Percentiles rank a stretch among this genome's conserved stretches.
These are phyloP conservation scores for Drosophila sproati DNA, from an alignment of 1,140 invertebrate genomes.

Conservation along the genomic window DNA sequence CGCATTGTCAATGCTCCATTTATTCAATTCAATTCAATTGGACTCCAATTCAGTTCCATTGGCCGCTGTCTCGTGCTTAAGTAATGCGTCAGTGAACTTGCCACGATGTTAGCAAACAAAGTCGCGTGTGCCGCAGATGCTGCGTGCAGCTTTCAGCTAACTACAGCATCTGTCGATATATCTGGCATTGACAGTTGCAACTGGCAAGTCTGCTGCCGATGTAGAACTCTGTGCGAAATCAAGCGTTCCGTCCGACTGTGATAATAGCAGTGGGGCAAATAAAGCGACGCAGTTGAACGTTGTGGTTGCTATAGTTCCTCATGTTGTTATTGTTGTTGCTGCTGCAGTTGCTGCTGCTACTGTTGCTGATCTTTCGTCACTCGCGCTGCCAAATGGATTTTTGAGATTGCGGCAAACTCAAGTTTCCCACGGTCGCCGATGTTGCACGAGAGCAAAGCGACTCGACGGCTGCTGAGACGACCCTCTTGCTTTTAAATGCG, in stretches of 20 bases:
- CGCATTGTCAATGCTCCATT: too few relatives aligned
- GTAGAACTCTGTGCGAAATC: constrained; percentile 13
- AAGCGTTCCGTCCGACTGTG: constrained; percentile 6
- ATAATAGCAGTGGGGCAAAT: constrained; percentile 2
- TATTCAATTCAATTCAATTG: too few relatives aligned
- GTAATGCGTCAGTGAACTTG: background rate
- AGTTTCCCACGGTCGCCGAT: constrained; percentile 73
- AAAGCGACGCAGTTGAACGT: background rate
- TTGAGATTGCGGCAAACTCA: constrained; percentile 68
- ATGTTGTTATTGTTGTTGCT: background rate
- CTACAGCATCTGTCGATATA: constrained; percentile 1
- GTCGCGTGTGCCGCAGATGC: constrained; percentile 18
- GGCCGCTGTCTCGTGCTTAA: constrained; percentile 1
- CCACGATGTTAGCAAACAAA: constrained; percentile 18
- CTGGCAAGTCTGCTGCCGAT: background rate
- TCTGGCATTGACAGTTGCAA: background rate
- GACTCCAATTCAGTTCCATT: background rate
- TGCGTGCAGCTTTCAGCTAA: background rate
- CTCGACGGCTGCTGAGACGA: constrained; percentile 40
- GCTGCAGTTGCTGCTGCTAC: background rate
- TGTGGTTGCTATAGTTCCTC: background rate
- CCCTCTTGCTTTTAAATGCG: constrained; percentile 24
- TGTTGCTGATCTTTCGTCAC: constrained; percentile 42
- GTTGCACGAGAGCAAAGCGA: constrained; percentile 58
- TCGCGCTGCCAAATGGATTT: constrained; percentile 50